These are phyloP conservation scores for Tachystola acroxantha DNA, from an alignment of 2,888 invertebrate species.

Conservation along the genomic window DNA sequence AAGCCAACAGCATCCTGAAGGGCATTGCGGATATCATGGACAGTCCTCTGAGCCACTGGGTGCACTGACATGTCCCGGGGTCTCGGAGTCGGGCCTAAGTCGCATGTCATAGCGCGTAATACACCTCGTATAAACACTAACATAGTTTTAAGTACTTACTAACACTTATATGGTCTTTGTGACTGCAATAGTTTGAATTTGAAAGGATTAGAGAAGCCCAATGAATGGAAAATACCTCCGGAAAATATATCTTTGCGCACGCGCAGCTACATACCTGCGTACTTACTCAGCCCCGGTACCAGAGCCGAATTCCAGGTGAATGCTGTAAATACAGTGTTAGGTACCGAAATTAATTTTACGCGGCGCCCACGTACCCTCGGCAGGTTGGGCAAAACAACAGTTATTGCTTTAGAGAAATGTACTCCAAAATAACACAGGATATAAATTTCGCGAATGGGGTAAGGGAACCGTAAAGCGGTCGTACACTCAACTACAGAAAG, in stretches of 20 bases:
- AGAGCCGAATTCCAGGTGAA: constrained; percentile 52
- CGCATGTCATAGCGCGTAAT: too few species aligned
- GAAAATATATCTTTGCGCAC: constrained; percentile 4
- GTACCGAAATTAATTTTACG: constrained; percentile 43
- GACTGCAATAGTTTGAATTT: too few species aligned
- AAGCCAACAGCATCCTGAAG: too few species aligned
- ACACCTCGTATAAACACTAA: too few species aligned
- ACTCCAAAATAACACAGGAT: neutral
- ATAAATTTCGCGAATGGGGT: neutral
- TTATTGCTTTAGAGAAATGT: neutral
- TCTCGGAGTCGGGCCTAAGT: too few species aligned
- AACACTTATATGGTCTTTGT: too few species aligned
- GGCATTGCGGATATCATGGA: too few species aligned
- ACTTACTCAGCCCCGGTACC: constrained; percentile 55
- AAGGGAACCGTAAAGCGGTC: constrained; percentile 4
- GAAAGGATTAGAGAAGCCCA: too few species aligned
- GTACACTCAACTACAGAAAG: too few species aligned
- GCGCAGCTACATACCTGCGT: constrained; percentile 33
- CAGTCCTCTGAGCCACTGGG: too few species aligned
- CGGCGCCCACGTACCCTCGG: constrained; percentile 38
- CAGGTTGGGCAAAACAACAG: constrained; percentile 38
- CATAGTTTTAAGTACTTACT: too few species aligned
- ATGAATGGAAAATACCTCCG: constrained; percentile 13
- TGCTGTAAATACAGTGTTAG: constrained; percentile 44
- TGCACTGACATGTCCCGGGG: too few species aligned